A percentile compares a stretch with the other conserved stretches of the same genome.
Evolutionary conservation across 2,888 invertebrate species (phyloP).

Genomic region (Gerris lacustris): DNA sequence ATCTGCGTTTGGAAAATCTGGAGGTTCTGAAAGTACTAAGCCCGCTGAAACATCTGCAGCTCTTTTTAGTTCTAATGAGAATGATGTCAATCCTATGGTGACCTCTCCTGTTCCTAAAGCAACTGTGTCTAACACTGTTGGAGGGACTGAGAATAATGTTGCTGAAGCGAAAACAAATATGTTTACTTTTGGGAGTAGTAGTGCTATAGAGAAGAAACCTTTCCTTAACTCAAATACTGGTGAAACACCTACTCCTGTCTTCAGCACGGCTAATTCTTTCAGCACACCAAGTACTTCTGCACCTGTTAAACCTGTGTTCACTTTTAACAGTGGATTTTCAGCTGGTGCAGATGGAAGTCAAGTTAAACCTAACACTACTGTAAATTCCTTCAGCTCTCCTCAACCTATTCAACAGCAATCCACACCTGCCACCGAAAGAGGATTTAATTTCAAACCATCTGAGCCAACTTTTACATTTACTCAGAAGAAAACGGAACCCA

Average conservation of each 20-base stretch:
- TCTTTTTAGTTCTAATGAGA: not conserved
- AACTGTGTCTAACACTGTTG: no score
- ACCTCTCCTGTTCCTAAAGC: not conserved
- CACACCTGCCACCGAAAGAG: not conserved
- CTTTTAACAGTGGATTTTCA: not conserved
- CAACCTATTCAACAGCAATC: not conserved
- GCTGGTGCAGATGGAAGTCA: not conserved
- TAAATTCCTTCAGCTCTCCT: not conserved
- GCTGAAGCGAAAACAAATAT: not conserved
- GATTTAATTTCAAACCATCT: not conserved
- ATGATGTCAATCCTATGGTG: not conserved
- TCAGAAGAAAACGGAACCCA: conserved; percentile 8
- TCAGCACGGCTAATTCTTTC: conserved; percentile 7
- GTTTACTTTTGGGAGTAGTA: not conserved
- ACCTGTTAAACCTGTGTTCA: not conserved
- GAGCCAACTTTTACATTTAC: not conserved
- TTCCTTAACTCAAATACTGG: not conserved
- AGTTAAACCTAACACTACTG: not conserved
- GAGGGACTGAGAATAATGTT: not conserved
- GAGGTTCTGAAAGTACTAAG: not conserved
- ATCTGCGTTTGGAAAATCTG: not conserved
- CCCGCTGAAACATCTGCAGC: not conserved
- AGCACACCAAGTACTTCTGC: conserved; percentile 7
- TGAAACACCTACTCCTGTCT: not conserved
- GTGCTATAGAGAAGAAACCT: not conserved